A percentile compares a stretch with the other conserved stretches of the same genome.
Conservation (phyloP, 2,888 invertebrate genomes). For the Zhengitettix transpicula region DNA sequence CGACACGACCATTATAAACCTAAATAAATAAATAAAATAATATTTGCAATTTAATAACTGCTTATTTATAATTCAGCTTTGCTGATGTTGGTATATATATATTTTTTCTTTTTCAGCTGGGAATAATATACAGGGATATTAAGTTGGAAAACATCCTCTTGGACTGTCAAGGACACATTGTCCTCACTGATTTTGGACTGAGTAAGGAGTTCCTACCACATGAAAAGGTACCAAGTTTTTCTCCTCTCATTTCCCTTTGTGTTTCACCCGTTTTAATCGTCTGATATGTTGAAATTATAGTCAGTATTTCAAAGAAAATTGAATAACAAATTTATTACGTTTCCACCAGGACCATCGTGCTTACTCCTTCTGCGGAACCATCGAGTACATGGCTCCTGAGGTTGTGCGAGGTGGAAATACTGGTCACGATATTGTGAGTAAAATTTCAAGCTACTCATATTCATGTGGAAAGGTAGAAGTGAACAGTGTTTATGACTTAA, state of each 20-base stretch:
- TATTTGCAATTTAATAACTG: too few relatives aligned
- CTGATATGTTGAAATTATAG: too few relatives aligned
- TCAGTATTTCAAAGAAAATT: too few relatives aligned
- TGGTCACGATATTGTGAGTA: constrained; percentile 89
- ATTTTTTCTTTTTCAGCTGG: constrained; percentile 59
- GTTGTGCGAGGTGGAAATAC: constrained; percentile 61
- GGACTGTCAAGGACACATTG: constrained; percentile 87
- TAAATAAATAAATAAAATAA: too few relatives aligned
- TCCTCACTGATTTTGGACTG: constrained; percentile 92
- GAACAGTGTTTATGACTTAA: not conserved
- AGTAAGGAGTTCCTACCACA: constrained; percentile 79
- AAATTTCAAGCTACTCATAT: too few relatives aligned
- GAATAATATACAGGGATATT: constrained; percentile 94
- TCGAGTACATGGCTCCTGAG: constrained; percentile 96
- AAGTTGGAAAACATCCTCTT: constrained; percentile 93
- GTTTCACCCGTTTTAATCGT: too few relatives aligned
- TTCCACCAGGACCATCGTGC: constrained; percentile 50
- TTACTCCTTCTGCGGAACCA: constrained; percentile 95
- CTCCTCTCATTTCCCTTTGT: too few relatives aligned
- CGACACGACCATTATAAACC: too few relatives aligned
- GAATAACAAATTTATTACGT: not conserved
- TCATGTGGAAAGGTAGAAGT: not conserved
- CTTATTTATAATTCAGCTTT: too few relatives aligned
- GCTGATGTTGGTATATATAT: too few relatives aligned
- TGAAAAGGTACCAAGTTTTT: constrained; percentile 31